Base-by-base conservation (phyloP, 1,140 invertebrate species). In the Globodera ellingtonae region DNA sequence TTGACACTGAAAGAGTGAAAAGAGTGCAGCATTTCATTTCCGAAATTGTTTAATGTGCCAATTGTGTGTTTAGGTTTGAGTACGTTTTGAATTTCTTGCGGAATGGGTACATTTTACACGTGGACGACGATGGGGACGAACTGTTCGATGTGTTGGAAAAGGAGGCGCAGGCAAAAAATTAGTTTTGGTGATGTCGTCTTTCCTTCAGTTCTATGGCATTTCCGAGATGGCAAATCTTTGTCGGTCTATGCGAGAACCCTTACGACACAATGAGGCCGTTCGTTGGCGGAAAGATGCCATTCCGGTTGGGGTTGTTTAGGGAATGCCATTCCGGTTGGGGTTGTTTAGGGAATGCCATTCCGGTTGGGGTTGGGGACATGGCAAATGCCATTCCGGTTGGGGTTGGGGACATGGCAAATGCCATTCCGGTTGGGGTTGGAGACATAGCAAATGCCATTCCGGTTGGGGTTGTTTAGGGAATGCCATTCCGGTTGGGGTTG, bases 191-290 rank as follows among this genome's bases (percentile, higher is more conserved):
- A 10, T 44, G 59, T 59, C n/a, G n/a, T 59, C 1, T 7, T 56
- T n/a, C 18, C 70, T 80, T 70, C 59, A 80, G 79, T 80, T 74
- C 48, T 80, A 74, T 46, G 79, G 79, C 47, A 80, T 80, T 59
- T 74, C 71, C 21, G 79, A 80, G 70, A 72, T 80, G 47, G 79
- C 79, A 47, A 80, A 80, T 70, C 75, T 72, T 24, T 80, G 79
- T 46, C 79, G 79, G n/a, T 44, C 73, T 13, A 72, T 80, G 47
- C 44, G 71, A 44, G 79, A 80, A 48, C 75, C 75, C 50, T 59
- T 80, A 15, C 46, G 59, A 72, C 35, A 74, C 13, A 65, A 80
- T n/a, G 73, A 65, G n/a, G n/a, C 65, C 48, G 72, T 80, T 21
- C 79, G 65, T 10, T 80, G 79, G 79, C 52, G 79, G 10, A 75